Conservation (phyloP, 2,888 invertebrate species). For the Tachina lurida region DNA sequence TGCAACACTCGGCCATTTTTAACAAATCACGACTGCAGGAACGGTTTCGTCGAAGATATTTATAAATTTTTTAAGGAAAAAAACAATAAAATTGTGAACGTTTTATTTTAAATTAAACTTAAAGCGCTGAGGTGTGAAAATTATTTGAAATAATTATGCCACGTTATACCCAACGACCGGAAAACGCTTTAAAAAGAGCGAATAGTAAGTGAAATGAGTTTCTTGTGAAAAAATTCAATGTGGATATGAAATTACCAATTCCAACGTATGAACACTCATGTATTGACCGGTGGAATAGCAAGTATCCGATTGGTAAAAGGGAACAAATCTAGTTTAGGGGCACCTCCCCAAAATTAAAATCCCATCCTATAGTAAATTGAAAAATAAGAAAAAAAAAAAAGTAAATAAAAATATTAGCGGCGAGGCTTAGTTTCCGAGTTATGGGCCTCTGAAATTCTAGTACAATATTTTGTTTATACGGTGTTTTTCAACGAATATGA, state of each 20-base stretch:
- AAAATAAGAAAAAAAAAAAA: too few species aligned
- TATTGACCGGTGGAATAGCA: background rate
- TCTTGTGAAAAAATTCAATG: conserved; percentile 75
- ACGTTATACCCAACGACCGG: conserved; percentile 96
- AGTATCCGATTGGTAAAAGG: too few species aligned
- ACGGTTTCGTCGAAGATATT: conserved; percentile 77
- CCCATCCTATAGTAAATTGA: too few species aligned
- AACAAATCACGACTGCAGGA: conserved; percentile 78
- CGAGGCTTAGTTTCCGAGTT: too few species aligned
- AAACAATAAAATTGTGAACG: conserved; percentile 73
- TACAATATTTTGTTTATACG: too few species aligned
- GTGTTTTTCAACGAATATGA: too few species aligned
- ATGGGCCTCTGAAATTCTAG: too few species aligned
- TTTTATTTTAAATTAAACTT: conserved; percentile 74
- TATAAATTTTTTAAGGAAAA: conserved; percentile 75
- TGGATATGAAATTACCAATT: conserved; percentile 72
- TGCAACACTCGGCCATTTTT: conserved; percentile 81
- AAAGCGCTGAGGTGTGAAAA: conserved; percentile 73
- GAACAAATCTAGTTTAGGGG: too few species aligned
- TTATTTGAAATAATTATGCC: conserved; percentile 85
- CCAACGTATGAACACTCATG: conserved; percentile 29
- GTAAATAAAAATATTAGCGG: too few species aligned
- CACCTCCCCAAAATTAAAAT: too few species aligned
- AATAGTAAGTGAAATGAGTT: conserved; percentile 90
- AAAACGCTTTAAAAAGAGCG: conserved; percentile 99